Percentiles rank a stretch among this genome's conserved stretches.
Evolutionary conservation across 2,888 invertebrate species (phyloP).

Genomic region (Eudasyphora cyanicolor): DNA sequence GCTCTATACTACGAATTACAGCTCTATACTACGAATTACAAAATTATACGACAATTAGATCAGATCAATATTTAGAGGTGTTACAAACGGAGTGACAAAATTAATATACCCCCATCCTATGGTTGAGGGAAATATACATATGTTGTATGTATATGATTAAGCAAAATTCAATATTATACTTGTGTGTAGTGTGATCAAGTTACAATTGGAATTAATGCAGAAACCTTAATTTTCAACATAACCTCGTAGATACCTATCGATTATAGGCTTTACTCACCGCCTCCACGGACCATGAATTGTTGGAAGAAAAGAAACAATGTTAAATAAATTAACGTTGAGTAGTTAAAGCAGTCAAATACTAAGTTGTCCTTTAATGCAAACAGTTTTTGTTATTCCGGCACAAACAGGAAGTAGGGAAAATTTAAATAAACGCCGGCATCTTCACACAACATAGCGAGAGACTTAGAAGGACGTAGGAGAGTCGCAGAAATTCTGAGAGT

Average conservation of each 20-base stretch:
- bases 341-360: constrained; percentile 31
- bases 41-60: too few species aligned
- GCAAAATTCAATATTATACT: too few species aligned
- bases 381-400: background rate
- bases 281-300: background rate
- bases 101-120: too few species aligned
- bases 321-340: constrained; percentile 43
- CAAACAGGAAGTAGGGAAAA: constrained; percentile 3
- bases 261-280: background rate
- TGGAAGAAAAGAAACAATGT: constrained; percentile 15
- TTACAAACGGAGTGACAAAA: too few species aligned
- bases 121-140: too few species aligned
- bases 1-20: too few species aligned
- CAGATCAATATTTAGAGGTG: too few species aligned
- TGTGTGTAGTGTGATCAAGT: too few species aligned
- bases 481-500: constrained; percentile 26
- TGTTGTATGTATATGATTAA: too few species aligned
- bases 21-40: too few species aligned
- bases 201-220: too few species aligned
- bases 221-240: background rate
- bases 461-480: constrained; percentile 20
- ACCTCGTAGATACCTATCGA: too few species aligned
- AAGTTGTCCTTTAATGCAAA: constrained; percentile 29
- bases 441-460: background rate
- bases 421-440: constrained; percentile 17